Conservation (phyloP, 2,113 vertebrate species). For the Spizaetus ornatus region DNA sequence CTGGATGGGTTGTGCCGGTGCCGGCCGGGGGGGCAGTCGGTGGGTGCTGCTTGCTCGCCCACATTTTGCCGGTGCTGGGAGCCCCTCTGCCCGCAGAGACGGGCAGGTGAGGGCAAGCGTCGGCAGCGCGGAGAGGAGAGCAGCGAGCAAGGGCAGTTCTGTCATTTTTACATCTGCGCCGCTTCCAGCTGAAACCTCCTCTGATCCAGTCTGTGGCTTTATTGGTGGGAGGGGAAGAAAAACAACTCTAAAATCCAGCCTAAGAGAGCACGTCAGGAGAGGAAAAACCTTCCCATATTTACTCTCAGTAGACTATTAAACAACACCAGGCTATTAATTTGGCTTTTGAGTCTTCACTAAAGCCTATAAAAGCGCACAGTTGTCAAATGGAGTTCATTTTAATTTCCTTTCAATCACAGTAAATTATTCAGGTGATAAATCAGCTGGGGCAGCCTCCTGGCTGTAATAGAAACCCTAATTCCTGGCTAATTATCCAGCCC, state of each 20-base stretch:
- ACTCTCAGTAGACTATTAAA: slow-evolving; percentile 87
- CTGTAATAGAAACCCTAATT: slow-evolving; percentile 88
- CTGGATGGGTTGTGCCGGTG: not conserved
- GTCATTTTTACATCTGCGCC: not conserved
- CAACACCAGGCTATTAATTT: slow-evolving; percentile 87
- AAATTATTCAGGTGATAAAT: slow-evolving; percentile 99
- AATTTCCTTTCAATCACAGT: slow-evolving; percentile 99
- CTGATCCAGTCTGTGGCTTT: not conserved
- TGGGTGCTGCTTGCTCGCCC: fast-evolving
- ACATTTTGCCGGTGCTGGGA: fast-evolving
- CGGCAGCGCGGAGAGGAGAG: not conserved
- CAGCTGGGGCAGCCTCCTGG: slow-evolving; percentile 86
- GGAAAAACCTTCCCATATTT: slow-evolving; percentile 76
- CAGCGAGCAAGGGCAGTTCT: not conserved
- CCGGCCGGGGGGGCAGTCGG: fast-evolving
- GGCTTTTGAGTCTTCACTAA: slow-evolving; percentile 87
- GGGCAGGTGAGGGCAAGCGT: no score
- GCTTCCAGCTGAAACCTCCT: slow-evolving; percentile 8
- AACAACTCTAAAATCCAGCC: slow-evolving; percentile 2
- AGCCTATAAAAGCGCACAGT: slow-evolving; percentile 87
- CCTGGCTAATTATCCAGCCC: slow-evolving; percentile 89
- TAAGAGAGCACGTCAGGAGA: slow-evolving; percentile 31
- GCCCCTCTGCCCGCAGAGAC: not conserved
- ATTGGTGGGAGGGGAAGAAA: not conserved
- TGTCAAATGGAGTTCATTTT: slow-evolving; percentile 98